These are phyloP conservation scores for Pseudomyrmex cubaensis DNA, from an alignment of 1,140 invertebrate species.

Conservation along the genomic window DNA sequence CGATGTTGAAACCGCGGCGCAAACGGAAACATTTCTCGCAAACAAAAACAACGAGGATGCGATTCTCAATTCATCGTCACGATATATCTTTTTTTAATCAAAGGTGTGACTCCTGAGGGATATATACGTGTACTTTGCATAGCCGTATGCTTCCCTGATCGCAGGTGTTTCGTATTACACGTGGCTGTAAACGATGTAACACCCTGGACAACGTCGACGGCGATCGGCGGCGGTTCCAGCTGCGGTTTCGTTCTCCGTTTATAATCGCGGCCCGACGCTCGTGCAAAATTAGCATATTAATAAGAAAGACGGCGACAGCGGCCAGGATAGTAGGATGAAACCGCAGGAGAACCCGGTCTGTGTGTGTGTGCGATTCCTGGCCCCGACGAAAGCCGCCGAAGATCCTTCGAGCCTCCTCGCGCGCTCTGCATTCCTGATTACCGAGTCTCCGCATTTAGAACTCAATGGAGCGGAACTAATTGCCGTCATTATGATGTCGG, in stretches of 20 bases:
- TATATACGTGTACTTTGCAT: constrained; percentile 50
- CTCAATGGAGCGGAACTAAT: constrained; percentile 85
- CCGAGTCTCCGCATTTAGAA: constrained; percentile 85
- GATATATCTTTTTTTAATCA: neutral
- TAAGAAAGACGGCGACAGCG: constrained; percentile 84
- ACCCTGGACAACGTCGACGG: constrained; percentile 63
- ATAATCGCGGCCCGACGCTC: constrained; percentile 65
- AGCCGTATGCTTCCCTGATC: constrained; percentile 79
- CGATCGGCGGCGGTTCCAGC: constrained; percentile 10
- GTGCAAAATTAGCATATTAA: constrained; percentile 85
- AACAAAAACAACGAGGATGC: neutral
- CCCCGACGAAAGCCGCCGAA: constrained; percentile 68
- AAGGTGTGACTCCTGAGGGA: constrained; percentile 56
- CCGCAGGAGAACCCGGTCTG: constrained; percentile 75
- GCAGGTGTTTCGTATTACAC: constrained; percentile 83
- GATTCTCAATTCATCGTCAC: neutral
- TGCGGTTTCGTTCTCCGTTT: constrained; percentile 18
- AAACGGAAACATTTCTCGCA: neutral
- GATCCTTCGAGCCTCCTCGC: constrained; percentile 79
- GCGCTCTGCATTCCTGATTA: constrained; percentile 82
- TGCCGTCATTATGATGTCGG: constrained; percentile 70
- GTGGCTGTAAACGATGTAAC: constrained; percentile 77
- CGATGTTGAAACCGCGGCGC: neutral
- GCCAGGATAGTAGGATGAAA: constrained; percentile 84
- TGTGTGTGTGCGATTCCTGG: constrained; percentile 59